These are phyloP conservation scores for Microctenopoma steveboyesi DNA, from an alignment of 2,797 vertebrate species.

Conservation along the genomic window DNA sequence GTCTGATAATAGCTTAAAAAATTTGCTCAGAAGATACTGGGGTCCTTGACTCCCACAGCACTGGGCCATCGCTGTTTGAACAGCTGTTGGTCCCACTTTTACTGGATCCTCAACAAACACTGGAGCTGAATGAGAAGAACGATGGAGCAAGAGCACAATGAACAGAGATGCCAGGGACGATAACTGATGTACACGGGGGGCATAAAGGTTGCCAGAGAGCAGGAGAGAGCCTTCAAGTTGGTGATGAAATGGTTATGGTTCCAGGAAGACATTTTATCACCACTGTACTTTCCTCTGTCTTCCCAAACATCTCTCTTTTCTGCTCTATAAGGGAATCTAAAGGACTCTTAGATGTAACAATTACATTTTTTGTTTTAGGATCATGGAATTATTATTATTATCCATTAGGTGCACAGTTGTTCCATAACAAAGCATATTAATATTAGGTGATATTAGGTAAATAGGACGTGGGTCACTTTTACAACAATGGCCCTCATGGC, in stretches of 20 bases:
- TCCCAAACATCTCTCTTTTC: slow-evolving; percentile 9
- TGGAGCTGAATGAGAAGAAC: slow-evolving; percentile 55
- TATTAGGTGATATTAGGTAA: no score
- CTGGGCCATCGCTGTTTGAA: slow-evolving; percentile 76
- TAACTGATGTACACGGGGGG: slow-evolving; percentile 12
- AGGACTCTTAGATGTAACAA: not conserved
- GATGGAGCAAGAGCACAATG: slow-evolving; percentile 44
- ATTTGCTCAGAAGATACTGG: slow-evolving; percentile 47
- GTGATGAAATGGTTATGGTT: slow-evolving; percentile 41
- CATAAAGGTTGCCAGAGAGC: slow-evolving; percentile 3
- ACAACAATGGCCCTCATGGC: no score
- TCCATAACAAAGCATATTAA: not conserved
- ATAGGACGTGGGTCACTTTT: no score
- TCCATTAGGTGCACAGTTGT: not conserved
- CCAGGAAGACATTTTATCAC: slow-evolving; percentile 38
- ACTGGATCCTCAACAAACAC: slow-evolving; percentile 79
- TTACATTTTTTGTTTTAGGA: slow-evolving; percentile 3
- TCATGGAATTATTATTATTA: not conserved
- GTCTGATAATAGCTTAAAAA: slow-evolving; percentile 53
- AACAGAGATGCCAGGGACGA: slow-evolving; percentile 40
- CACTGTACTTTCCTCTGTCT: slow-evolving; percentile 15
- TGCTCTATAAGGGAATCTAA: not conserved
- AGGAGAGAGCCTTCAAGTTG: slow-evolving; percentile 32
- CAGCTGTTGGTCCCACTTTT: slow-evolving; percentile 83
- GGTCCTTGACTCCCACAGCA: slow-evolving; percentile 28